Evolutionary conservation across 2,113 vertebrate genomes (phyloP), one percentile per base, ranked within the genome.

Genomic region (Candoia aspera): DNA sequence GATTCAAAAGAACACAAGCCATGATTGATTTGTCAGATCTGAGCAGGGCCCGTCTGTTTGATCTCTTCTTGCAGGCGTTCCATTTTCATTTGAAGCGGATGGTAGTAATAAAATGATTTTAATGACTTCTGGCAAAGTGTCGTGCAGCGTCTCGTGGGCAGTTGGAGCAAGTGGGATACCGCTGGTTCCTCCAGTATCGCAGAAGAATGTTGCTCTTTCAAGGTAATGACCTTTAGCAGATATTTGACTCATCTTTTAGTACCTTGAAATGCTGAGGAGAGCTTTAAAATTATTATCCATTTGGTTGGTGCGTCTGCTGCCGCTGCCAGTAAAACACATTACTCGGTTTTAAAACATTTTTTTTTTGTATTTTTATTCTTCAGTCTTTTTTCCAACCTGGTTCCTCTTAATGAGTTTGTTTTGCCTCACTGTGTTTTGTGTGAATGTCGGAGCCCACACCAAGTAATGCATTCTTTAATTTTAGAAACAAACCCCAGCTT

Each of bases 81-180:
- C 99, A 0, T 98, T 99, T 96, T 99, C 99, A 26, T 99, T 99
- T 91, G 98, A 98, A 97, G 98, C 98, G 17, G 99, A 99, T 33
- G 99, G 98, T 19, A 98, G 98, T 90, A 98, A 99, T 94, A 98
- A 96, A 86, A 97, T 98, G 92, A 98, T 94, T 91, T 97, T 99
- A 93, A 96, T 99, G 97, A 99, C 99, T n/a, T 99, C 99, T 1
- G 99, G 99, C 49, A 99, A 99, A 90, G 95, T 99, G 93, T 97
- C 98, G 4, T 98, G 97, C 95, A 98, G 98, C 58, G 98, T 99
- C 57, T 98, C 98, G 0, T 99, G 99, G 99, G 99, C 98, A 1
- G 58, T 97, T 15, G 98, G 98, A 91, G 98, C 99, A 29, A 98
- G 98, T 3, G 98, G 98, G 29, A 91, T 98, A 9, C 98, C 99